Base-by-base conservation (phyloP, 2,113 vertebrate species). In the Neoarius graeffei region DNA sequence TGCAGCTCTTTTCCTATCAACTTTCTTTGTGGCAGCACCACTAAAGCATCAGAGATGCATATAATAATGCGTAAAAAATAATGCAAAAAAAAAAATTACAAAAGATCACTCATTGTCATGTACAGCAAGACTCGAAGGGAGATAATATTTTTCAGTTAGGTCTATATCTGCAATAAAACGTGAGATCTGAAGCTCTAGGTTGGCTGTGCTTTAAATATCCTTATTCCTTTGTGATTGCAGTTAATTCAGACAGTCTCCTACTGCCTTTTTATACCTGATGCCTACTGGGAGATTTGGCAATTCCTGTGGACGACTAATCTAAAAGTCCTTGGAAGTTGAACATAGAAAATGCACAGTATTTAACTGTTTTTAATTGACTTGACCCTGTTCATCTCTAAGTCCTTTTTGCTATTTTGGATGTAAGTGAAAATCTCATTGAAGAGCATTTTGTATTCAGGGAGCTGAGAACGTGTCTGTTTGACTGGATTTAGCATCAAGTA, bases 371-470 rank as follows among this genome's bases (percentile, higher is more conserved):
- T 73, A 77, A 87, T 88, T 25, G 52, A 15, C 52, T 88, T 88
- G 74, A 2, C 94, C 91, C 97, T 94, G 93, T 94, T 96, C 86
- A 96, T 95, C 85, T 95, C 95, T 92, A 99, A 96, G 92, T 98
- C 97, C 90, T 97, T 95, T 94, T 97, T 98, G 82, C 97, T 97
- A 94, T 97, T 99, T 89, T 95, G 95, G 91, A 99, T 98, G 89
- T 97, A 96, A 42, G 94, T 97, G 91, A 99, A 99, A 88, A 99
- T 98, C 93, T 99, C 96, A 87, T 95, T 95, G 90, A 99, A 99
- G 50, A 99, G 96, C 10, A 93, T 95, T 94, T 98, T 99, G 90
- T 99, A 99, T 90, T 98, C 98, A 0, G 97, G 97, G 20, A 96
- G 90, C 89, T 93, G 87, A 5, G 74, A 52, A 20, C 64, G 11